Percentiles rank a stretch among this genome's conserved stretches.
phyloP scores from a whole-genome alignment of 1,140 invertebrate species.

The Samia ricini region DNA sequence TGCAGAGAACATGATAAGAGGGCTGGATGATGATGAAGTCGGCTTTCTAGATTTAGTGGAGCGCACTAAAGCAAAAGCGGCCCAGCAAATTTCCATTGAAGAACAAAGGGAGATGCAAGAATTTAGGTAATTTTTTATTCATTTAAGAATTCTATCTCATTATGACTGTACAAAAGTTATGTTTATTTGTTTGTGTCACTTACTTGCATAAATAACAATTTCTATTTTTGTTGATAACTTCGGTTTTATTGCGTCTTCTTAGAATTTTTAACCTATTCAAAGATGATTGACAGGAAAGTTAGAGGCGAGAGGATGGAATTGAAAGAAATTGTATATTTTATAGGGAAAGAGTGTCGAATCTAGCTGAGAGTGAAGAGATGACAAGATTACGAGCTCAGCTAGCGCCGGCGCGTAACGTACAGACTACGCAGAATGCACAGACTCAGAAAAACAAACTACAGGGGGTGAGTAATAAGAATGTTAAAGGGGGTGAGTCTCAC shows the following conservation, averaged over 20 bases:
- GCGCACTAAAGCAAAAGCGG: conserved; percentile 89
- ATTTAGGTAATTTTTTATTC: conserved; percentile 81
- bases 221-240: no score
- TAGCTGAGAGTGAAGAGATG: conserved; percentile 87
- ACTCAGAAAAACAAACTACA: conserved; percentile 77
- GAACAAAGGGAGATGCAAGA: conserved; percentile 90
- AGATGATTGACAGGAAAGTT: background rate
- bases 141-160: background rate
- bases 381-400: conserved; percentile 63
- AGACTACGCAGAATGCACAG: conserved; percentile 51
- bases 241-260: no score
- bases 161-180: no score
- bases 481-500: background rate
- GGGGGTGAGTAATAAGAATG: conserved; percentile 51
- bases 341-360: conserved; percentile 82
- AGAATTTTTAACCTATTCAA: background rate
- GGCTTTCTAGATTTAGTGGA: conserved; percentile 95
- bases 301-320: background rate
- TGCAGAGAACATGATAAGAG: conserved; percentile 95
- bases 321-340: conserved; percentile 5
- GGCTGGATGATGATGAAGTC: conserved; percentile 96
- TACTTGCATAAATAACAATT: no score
- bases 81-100: conserved; percentile 87
- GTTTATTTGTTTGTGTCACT: no score
- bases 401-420: conserved; percentile 41